A percentile compares a stretch with the other conserved stretches of the same genome.
phyloP scores from a whole-genome alignment of 2,113 vertebrate genomes.

The Thermophis baileyi region DNA sequence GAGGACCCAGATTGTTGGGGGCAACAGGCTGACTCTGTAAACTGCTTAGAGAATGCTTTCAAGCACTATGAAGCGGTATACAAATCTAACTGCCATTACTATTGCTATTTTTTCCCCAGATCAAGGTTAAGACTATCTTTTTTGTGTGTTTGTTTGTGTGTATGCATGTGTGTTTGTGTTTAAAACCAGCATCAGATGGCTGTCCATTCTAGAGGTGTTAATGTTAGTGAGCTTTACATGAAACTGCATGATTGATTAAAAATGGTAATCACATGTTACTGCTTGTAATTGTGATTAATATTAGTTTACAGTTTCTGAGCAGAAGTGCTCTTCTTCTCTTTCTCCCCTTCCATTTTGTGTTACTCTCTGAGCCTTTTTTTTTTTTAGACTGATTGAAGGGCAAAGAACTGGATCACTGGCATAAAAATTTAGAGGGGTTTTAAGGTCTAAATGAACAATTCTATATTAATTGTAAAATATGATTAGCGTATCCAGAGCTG shows the following conservation, averaged over 20 bases:
- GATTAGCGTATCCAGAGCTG: constrained; percentile 11
- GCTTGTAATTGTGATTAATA: constrained; percentile 65
- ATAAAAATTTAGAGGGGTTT: constrained; percentile 30
- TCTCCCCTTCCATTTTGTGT: neutral
- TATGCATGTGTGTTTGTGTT: neutral
- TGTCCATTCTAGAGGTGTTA: constrained; percentile 62
- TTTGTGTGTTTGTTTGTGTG: neutral
- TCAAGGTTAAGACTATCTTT: neutral
- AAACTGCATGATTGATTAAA: constrained; percentile 64
- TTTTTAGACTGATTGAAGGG: neutral
- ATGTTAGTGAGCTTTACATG: constrained; percentile 51
- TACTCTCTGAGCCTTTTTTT: neutral
- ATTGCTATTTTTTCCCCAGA: neutral
- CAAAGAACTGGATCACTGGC: constrained; percentile 24
- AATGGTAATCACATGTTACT: constrained; percentile 54
- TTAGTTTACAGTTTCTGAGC: constrained; percentile 56
- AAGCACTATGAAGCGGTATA: neutral
- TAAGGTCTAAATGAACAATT: constrained; percentile 33
- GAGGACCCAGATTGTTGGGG: neutral
- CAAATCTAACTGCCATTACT: neutral
- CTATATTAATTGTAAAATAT: constrained; percentile 19
- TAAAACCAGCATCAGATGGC: constrained; percentile 50
- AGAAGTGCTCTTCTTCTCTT: constrained; percentile 44
- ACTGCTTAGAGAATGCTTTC: neutral
- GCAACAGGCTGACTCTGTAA: neutral